Conservation (phyloP, 2,888 invertebrate genomes). For the Philonicus albiceps region DNA sequence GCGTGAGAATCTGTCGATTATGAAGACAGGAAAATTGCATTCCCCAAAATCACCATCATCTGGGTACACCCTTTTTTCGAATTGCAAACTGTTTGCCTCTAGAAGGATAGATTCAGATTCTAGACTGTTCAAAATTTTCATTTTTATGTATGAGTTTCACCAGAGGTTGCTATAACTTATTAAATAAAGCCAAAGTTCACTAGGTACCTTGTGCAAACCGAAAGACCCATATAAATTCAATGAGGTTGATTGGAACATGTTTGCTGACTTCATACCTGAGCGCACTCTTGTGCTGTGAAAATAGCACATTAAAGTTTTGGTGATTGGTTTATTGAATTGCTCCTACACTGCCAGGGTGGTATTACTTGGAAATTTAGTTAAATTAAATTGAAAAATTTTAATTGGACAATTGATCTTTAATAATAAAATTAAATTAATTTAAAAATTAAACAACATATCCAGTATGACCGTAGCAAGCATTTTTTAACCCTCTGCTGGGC, state of each 20-base stretch:
- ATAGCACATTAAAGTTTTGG: background rate
- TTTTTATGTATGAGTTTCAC: background rate
- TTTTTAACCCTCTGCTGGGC: too few relatives aligned
- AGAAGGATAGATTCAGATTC: background rate
- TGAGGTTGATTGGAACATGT: background rate
- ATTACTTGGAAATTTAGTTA: background rate
- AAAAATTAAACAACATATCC: too few relatives aligned
- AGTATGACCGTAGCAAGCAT: too few relatives aligned
- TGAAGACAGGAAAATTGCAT: background rate
- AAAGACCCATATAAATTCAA: background rate
- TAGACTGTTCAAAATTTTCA: background rate
- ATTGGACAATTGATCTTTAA: background rate
- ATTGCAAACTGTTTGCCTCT: background rate
- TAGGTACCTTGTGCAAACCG: background rate
- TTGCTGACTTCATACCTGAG: background rate
- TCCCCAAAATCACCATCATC: background rate
- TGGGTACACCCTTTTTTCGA: too few relatives aligned
- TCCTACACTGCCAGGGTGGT: background rate
- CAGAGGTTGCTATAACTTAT: background rate
- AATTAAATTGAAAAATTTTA: background rate
- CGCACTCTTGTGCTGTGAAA: background rate
- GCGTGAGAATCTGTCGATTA: background rate
- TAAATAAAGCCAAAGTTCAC: background rate
- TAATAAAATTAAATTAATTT: too few relatives aligned
- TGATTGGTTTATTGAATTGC: background rate